Evolutionary conservation across 2,797 vertebrate genomes (phyloP).

Genomic region (Lepidocolaptes lacrymiger): DNA sequence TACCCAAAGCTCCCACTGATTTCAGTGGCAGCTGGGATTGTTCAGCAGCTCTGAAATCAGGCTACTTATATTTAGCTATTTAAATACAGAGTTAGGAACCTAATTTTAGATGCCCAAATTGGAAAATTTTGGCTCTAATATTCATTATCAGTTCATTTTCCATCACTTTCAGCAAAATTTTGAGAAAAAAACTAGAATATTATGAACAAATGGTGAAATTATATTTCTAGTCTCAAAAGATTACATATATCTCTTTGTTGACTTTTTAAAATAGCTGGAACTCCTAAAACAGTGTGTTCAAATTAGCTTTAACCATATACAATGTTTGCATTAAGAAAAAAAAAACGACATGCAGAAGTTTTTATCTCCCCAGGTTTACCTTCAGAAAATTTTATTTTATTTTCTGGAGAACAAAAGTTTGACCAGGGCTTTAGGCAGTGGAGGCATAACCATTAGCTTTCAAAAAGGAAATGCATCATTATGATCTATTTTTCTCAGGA

Average conservation of each 20-base stretch:
- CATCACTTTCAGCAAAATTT: neutral
- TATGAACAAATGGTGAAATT: neutral
- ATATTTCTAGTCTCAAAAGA: neutral
- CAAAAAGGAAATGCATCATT: neutral
- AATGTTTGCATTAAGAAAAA: neutral
- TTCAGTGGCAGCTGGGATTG: constrained; percentile 52
- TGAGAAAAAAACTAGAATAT: neutral
- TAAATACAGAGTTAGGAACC: constrained; percentile 8
- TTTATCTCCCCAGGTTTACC: neutral
- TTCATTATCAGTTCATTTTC: neutral
- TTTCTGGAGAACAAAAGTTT: neutral
- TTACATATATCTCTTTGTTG: neutral
- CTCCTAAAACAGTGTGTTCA: neutral
- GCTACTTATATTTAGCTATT: constrained; percentile 41
- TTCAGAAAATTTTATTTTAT: neutral
- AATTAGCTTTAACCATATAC: neutral
- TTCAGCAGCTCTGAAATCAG: constrained; percentile 44
- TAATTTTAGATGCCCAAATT: constrained; percentile 11
- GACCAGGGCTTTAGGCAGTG: neutral
- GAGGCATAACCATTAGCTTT: neutral
- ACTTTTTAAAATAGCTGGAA: neutral
- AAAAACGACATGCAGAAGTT: neutral
- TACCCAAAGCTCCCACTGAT: constrained; percentile 36
- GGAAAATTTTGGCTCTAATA: constrained; percentile 6
- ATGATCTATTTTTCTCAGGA: neutral